A percentile compares a stretch with the other conserved stretches of the same genome.
phyloP scores from a whole-genome alignment of 1,140 invertebrate species.

The Triops longicaudatus region DNA sequence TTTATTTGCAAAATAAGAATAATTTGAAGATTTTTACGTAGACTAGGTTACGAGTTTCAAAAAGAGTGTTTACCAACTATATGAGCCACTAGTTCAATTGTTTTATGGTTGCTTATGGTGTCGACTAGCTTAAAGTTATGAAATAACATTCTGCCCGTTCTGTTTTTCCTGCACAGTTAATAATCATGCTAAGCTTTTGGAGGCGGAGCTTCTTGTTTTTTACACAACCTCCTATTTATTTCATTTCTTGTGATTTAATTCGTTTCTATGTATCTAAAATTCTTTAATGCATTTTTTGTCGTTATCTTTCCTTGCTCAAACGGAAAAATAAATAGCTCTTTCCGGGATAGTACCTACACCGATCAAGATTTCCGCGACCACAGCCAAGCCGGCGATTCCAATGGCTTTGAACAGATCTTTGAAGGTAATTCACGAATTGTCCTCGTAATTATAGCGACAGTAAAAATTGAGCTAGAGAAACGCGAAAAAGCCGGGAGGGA shows the following conservation, averaged over 20 bases:
- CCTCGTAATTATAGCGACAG: not conserved
- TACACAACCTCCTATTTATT: not conserved
- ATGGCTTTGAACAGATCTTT: slow-evolving; percentile 58
- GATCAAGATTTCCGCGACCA: slow-evolving; percentile 43
- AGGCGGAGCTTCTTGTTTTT: not conserved
- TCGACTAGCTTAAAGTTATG: no score
- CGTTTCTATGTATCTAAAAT: no score
- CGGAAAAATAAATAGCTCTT: slow-evolving; percentile 58
- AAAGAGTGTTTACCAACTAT: no score
- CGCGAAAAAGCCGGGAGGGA: no score
- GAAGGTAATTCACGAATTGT: slow-evolving; percentile 43
- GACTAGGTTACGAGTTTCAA: no score
- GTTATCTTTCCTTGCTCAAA: not conserved
- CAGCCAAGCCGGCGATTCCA: slow-evolving; percentile 51
- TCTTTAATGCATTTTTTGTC: no score
- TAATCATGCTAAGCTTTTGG: slow-evolving; percentile 4
- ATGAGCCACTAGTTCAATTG: no score
- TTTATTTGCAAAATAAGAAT: no score
- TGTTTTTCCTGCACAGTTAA: not conserved
- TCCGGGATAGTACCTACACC: slow-evolving; percentile 55
- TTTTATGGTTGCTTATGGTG: no score
- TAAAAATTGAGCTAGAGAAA: slow-evolving; percentile 19
- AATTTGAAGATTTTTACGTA: no score
- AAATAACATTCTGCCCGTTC: not conserved
- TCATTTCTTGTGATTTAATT: no score